Evolutionary conservation across 2,113 vertebrate genomes (phyloP).

Genomic region (Passer domesticus): DNA sequence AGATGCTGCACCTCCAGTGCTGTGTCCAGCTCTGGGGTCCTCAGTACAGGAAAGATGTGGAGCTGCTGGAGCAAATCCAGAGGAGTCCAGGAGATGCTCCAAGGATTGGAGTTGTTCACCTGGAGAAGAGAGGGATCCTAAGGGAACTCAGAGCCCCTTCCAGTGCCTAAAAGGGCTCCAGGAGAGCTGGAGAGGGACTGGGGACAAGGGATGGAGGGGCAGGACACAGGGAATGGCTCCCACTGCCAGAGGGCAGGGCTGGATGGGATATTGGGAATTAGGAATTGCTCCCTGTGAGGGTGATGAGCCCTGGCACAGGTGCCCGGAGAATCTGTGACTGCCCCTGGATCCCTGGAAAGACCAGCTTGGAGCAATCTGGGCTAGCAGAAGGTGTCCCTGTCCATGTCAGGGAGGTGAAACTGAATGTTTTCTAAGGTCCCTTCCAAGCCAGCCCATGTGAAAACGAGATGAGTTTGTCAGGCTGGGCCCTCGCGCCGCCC

Average conservation of each 20-base stretch:
- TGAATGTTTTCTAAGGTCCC: fast-evolving
- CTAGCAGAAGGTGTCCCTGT: not conserved
- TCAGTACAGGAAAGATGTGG: fast-evolving
- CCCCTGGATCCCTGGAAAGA: not conserved
- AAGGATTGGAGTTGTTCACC: not conserved
- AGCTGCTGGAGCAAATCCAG: not conserved
- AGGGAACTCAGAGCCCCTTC: fast-evolving
- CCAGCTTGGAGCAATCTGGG: fast-evolving
- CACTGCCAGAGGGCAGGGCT: fast-evolving
- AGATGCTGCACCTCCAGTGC: not conserved
- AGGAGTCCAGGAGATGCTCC: not conserved
- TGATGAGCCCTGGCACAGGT: fast-evolving
- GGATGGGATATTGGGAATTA: not conserved
- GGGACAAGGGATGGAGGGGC: not conserved
- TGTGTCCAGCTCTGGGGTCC: not conserved
- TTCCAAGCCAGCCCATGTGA: not conserved
- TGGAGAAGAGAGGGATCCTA: not conserved
- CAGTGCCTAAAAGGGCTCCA: not conserved
- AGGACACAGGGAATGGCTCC: not conserved
- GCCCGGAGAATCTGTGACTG: not conserved
- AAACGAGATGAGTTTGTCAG: not conserved
- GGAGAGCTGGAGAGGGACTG: not conserved
- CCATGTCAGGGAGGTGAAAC: fast-evolving
- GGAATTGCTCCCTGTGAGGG: fast-evolving
- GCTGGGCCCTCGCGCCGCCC: fast-evolving